Evolutionary conservation across 1,140 invertebrate genomes (phyloP), one percentile per base, ranked within the genome.

Genomic region (Cardiocondyla obscurior): DNA sequence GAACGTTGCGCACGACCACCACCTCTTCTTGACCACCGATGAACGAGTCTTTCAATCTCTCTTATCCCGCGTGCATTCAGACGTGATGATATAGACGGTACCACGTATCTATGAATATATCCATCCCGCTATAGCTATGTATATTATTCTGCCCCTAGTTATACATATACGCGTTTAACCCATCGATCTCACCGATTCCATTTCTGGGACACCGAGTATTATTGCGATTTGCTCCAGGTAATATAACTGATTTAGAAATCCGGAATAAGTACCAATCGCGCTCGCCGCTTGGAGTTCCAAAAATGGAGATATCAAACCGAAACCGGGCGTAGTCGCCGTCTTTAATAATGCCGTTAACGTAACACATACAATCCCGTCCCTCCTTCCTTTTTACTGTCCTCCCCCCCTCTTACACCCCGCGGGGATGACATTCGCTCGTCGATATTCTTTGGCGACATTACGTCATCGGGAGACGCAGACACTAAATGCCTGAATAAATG

Each of bases 401-500:
- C 6, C 10, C 10, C 14, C 10, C 14, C 2, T 36, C 51, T 55
- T n/a, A n/a, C n/a, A n/a, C 53, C 42, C 22, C 6, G 6, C 69
- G 22, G 22, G 22, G 12, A 76, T 76, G 58, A 76, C 62, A 76
- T 46, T 49, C 28, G 30, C 58, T 49, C 42, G 58, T 76, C 73
- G 36, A 64, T 76, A 76, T 10, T 64, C 58, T 64, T 76, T 49
- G 73, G 60, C 72, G 55, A 39, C 46, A 30, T 81, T 81, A 70
- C 62, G 76, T 81, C 62, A 81, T 30, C 64, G 36, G 42, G 46
- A 57, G 36, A 53, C 46, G 25, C 53, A 46, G 51, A 79, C 55
- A 65, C 64, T 55, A 28, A 69, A 70, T 42, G 73, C 39, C 76
- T 70, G 76, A 81, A 81, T 81, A 69, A 81, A 81, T 81, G 76